A percentile compares a stretch with the other conserved stretches of the same genome.
phyloP scores from a whole-genome alignment of 2,797 vertebrate species.

The Rhincodon typus region DNA sequence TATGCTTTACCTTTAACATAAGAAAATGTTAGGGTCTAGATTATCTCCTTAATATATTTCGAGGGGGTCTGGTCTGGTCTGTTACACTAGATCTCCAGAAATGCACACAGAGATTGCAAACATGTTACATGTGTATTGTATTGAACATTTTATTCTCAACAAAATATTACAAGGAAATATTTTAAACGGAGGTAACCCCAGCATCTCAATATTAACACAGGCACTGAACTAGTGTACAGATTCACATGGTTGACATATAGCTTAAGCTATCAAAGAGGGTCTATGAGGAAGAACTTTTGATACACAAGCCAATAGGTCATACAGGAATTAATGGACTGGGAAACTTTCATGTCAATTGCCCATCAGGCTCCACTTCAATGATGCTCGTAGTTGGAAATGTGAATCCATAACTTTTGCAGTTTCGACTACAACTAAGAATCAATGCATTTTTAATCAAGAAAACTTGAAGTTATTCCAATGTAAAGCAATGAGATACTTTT shows the following conservation, averaged over 20 bases:
- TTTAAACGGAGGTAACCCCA: neutral
- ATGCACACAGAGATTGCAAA: neutral
- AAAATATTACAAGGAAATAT: neutral
- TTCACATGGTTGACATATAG: neutral
- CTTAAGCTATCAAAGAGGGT: neutral
- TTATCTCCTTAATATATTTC: no score
- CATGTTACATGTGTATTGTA: neutral
- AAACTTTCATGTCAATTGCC: neutral
- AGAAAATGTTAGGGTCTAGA: no score
- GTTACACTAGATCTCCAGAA: neutral
- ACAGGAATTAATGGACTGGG: neutral
- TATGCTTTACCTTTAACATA: no score
- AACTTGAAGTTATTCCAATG: neutral
- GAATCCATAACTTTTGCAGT: neutral
- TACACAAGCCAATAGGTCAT: neutral
- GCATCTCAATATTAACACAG: neutral
- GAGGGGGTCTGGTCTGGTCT: no score
- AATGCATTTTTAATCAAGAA: neutral
- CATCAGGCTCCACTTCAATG: neutral
- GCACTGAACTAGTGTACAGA: neutral
- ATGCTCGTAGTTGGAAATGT: neutral
- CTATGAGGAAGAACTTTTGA: neutral
- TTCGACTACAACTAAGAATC: neutral
- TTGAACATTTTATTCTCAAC: neutral
- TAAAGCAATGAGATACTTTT: conserved; percentile 1